Evolutionary conservation across 2,797 vertebrate genomes (phyloP).

Genomic region (Apodemus agrarius): DNA sequence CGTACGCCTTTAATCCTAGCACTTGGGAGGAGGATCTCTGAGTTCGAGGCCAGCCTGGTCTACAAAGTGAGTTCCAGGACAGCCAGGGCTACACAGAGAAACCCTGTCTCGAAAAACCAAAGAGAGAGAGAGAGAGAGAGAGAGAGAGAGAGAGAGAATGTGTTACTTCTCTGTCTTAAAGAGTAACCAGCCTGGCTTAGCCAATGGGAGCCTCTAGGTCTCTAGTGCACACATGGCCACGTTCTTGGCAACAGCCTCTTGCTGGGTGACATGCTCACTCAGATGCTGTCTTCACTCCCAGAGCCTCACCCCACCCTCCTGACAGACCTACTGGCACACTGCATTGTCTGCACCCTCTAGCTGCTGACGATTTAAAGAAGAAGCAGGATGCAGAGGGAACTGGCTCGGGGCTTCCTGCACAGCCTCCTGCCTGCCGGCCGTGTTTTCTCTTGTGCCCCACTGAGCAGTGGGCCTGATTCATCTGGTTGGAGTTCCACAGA

Average conservation of each 20-base stretch:
- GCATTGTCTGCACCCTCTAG: neutral
- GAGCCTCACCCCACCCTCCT: neutral
- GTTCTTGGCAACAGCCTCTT: neutral
- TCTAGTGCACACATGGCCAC: too few relatives aligned
- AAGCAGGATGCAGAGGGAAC: neutral
- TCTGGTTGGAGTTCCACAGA: constrained; percentile 73
- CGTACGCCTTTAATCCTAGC: too few relatives aligned
- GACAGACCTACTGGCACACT: neutral
- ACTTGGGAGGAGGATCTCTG: too few relatives aligned
- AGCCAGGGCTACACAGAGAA: too few relatives aligned
- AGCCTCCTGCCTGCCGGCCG: constrained; percentile 58
- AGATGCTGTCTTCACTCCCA: rapidly evolving
- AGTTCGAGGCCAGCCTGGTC: too few relatives aligned
- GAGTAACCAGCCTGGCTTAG: neutral
- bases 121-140: too few relatives aligned
- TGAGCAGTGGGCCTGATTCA: constrained; percentile 62
- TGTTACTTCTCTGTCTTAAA: neutral
- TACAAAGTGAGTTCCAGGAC: too few relatives aligned
- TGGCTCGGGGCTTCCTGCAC: neutral
- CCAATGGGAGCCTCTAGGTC: too few relatives aligned
- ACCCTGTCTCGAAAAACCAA: too few relatives aligned
- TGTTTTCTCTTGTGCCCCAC: neutral
- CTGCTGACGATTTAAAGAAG: neutral
- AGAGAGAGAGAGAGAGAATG: too few relatives aligned
- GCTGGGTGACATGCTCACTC: neutral